Base-by-base conservation (phyloP, 2,113 vertebrate species). In the Cyanoderma ruficeps region DNA sequence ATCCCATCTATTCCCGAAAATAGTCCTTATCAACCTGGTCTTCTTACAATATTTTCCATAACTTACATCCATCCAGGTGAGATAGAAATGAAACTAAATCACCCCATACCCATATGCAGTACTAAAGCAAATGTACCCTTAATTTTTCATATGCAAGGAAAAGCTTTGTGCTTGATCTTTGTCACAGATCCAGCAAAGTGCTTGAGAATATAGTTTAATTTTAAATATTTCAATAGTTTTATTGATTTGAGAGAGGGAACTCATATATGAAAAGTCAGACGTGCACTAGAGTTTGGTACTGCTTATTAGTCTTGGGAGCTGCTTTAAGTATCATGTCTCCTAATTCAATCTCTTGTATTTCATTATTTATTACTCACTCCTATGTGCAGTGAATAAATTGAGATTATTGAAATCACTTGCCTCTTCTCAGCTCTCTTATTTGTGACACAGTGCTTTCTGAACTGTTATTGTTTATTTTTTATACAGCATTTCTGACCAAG, bases 171-270 rank as follows among this genome's bases (percentile, higher is more conserved):
- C 37, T 92, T 11, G 0, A 37, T 92, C 64, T 90, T 89, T 94
- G 83, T 70, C 77, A 92, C 1, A 0, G 52, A 90, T 95, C 61
- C 90, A 95, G 49, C 30, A 75, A 94, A 60, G 65, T 78, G 31
- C 79, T 90, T 90, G 82, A 90, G 64, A 70, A 90, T 71, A 59
- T 7, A 52, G 49, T n/a, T 86, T 92, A 65, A 77, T 83, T 85
- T 90, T 90, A 90, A 97, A 92, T 93, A 95, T 94, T 93, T 95
- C 56, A 97, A 35, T 28, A 86, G 52, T 68, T 81, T 33, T 77
- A 96, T 90, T 95, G 93, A 93, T 92, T 88, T 79, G 65, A 42
- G 61, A 93, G 60, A 78, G 89, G n/a, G 28, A 91, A 78, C 11
- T 92, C 44, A 15, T 39, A 92, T 50, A 68, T 46, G 65, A 92